Percentiles rank a stretch among this genome's conserved stretches.
phyloP scores from a whole-genome alignment of 2,888 invertebrate genomes.

The Penaeus monodon region DNA sequence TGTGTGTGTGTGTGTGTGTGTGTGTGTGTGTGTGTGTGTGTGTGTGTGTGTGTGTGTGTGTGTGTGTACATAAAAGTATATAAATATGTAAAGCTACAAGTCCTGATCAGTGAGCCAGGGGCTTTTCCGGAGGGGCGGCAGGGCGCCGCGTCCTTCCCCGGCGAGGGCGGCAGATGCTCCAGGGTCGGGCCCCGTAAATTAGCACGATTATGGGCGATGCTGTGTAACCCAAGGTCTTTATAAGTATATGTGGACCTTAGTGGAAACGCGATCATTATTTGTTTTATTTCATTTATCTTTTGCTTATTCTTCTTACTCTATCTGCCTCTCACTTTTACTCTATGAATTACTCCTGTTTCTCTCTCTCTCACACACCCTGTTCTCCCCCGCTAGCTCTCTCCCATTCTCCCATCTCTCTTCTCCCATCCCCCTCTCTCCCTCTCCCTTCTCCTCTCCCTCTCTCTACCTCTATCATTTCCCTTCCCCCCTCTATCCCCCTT shows the following conservation, averaged over 20 bases:
- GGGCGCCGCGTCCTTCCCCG: no score
- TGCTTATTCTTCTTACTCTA: background rate
- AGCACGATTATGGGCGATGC: background rate
- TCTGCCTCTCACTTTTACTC: background rate
- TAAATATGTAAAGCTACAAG: no score
- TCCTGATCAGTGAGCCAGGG: no score
- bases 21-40: no score
- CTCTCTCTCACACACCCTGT: no score
- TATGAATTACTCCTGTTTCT: no score
- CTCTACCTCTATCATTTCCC: background rate
- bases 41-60: background rate
- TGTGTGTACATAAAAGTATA: background rate
- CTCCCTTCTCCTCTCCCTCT: constrained; percentile 23
- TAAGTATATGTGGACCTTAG: no score
- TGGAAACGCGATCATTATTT: no score
- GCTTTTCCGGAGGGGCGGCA: background rate
- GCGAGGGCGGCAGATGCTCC: no score
- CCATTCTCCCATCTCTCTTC: background rate
- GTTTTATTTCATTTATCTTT: background rate
- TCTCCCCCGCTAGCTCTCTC: no score
- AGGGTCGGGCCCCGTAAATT: no score
- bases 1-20: no score
- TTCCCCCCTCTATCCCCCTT: background rate
- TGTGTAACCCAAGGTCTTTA: background rate
- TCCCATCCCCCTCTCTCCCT: constrained; percentile 27